These are phyloP conservation scores for Sebastes cheni DNA, from an alignment of 2,797 vertebrate species.

Conservation along the genomic window DNA sequence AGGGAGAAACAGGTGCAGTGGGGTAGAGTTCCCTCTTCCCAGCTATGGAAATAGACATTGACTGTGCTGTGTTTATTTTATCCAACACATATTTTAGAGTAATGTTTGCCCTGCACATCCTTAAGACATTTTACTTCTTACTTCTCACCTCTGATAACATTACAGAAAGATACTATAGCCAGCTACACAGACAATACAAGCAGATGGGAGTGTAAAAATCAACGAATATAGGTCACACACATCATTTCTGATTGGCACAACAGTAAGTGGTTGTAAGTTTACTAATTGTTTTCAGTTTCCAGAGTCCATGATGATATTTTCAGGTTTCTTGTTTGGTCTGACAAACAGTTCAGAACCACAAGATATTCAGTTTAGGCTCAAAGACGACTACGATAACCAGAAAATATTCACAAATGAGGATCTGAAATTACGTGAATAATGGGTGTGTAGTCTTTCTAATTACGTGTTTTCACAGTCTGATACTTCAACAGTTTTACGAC, in stretches of 20 bases:
- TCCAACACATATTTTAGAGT: not conserved
- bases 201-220: not conserved
- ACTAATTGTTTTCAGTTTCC: not conserved
- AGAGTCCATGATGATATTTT: not conserved
- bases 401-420: not conserved
- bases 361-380: too few species aligned
- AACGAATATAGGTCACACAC: not conserved
- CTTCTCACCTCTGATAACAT: not conserved
- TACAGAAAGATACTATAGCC: not conserved
- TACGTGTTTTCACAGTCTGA: too few species aligned
- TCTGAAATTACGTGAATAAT: not conserved
- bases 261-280: too few species aligned
- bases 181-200: not conserved
- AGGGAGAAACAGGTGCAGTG: constrained; percentile 59
- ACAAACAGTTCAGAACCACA: not conserved
- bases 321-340: not conserved
- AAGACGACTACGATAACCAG: not conserved
- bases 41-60: constrained; percentile 36
- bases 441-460: too few species aligned
- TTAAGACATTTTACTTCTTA: not conserved
- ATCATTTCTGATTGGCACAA: too few species aligned
- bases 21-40: constrained; percentile 26
- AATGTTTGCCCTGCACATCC: not conserved
- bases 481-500: too few species aligned
- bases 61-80: constrained; percentile 20